phyloP scores from a whole-genome alignment of 2,797 vertebrate species.

The Myotis planiceps region DNA sequence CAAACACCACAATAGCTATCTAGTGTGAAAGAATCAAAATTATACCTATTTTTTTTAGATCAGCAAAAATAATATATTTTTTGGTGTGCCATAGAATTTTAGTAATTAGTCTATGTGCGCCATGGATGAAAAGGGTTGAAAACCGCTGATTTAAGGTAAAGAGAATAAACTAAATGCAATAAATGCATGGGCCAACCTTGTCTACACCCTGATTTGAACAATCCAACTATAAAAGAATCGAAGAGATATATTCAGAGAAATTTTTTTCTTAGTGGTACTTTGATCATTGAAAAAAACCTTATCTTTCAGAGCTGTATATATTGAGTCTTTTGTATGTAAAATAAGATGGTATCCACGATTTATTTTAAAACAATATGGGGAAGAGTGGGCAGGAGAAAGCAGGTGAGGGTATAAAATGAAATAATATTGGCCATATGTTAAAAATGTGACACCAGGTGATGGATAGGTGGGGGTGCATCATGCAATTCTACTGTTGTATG shows the following conservation, averaged over 20 bases:
- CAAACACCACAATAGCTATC: not conserved
- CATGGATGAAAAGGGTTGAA: not conserved
- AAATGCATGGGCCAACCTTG: not conserved
- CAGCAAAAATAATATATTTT: not conserved
- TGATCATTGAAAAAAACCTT: not conserved
- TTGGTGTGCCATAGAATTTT: not conserved
- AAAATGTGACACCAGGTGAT: not conserved
- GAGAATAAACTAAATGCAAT: not conserved
- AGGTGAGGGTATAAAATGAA: not conserved
- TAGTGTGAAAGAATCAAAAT: not conserved
- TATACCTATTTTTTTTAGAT: not conserved
- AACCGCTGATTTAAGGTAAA: not conserved
- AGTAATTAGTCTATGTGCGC: not conserved
- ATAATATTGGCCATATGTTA: not conserved
- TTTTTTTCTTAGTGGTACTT: not conserved
- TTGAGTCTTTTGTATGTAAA: not conserved
- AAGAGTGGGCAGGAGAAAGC: not conserved
- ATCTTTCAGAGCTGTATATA: constrained; percentile 2
- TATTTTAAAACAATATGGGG: not conserved
- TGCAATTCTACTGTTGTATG: not conserved
- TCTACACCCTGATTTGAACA: not conserved
- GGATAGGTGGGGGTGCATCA: not conserved
- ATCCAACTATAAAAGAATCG: not conserved
- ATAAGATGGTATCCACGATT: not conserved
- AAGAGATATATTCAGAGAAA: not conserved